Evolutionary conservation across 2,113 vertebrate genomes (phyloP), one percentile per base, ranked within the genome.

Genomic region (Dinomys branickii): DNA sequence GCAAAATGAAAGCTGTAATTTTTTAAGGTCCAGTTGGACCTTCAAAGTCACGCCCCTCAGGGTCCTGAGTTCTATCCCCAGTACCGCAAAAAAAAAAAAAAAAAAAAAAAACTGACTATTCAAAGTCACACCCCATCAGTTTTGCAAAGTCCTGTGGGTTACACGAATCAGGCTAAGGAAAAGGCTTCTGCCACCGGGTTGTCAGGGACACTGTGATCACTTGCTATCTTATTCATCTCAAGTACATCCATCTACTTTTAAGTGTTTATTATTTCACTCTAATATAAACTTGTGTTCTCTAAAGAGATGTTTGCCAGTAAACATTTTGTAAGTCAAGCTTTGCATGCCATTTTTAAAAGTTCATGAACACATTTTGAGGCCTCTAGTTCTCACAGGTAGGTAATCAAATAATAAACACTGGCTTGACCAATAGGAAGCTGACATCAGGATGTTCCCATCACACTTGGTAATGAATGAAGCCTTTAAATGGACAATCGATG

Each of bases 401-500:
- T 78, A 63, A 30, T 71, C 41, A 67, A 59, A 69, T 26, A 50
- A 33, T 82, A 82, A 88, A 33, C 9, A 56, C 35, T 61, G 26
- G 56, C 17, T 89, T 82, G 13, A 7, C 67, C n/a, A 71, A 33
- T 26, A 65, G 50, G 38, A 97, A 93, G 44, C 47, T 77, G 80
- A 38, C 52, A 58, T 67, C 24, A 94, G 73, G 44, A 83, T 11
- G 11, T 47, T 8, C 26, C 69, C 35, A 4, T 75, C 61, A 30
- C 10, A n/a, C 56, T 69, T 78, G 61, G 50, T 92, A 97, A 96
- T 61, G 85, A 96, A 96, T 89, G 50, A 88, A 80, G 1, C 13
- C 63, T 97, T 95, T 93, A 95, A 96, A 47, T 77, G 86, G 71
- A 63, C 82, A 63, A 3, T 63, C 78, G 33, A 50, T 90, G 67